These are phyloP conservation scores for Phengaris alcon DNA, from an alignment of 2,888 invertebrate genomes.

Conservation along the genomic window DNA sequence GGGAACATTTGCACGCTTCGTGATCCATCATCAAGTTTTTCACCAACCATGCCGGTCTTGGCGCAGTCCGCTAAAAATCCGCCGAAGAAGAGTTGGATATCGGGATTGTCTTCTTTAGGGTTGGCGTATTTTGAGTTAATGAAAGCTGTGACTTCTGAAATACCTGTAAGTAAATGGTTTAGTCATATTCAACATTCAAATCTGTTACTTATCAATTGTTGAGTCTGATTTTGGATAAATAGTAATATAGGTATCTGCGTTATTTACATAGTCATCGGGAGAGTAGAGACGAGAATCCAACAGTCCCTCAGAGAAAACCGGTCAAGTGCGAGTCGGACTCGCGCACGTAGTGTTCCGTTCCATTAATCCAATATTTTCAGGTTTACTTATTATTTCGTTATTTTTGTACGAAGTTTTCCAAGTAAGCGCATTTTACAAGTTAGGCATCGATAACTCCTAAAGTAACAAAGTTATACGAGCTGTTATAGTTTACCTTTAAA, in stretches of 20 bases:
- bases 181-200: neutral
- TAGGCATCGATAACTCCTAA: no score
- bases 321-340: no score
- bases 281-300: neutral
- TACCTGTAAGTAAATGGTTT: constrained; percentile 64
- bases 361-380: no score
- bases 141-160: constrained; percentile 92
- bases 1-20: constrained; percentile 86
- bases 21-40: constrained; percentile 83
- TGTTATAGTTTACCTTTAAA: no score
- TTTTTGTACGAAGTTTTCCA: no score
- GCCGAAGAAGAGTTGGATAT: constrained; percentile 92
- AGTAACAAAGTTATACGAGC: no score
- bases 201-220: neutral
- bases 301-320: no score
- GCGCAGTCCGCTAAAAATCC: constrained; percentile 92
- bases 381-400: no score
- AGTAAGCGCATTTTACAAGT: no score
- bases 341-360: no score
- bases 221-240: neutral
- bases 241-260: neutral
- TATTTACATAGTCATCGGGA: neutral
- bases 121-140: constrained; percentile 89
- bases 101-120: constrained; percentile 86
- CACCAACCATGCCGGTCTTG: constrained; percentile 91